phyloP scores from a whole-genome alignment of 37 sponge, comb jelly and placozoan species.

The Amphimedon queenslandica region DNA sequence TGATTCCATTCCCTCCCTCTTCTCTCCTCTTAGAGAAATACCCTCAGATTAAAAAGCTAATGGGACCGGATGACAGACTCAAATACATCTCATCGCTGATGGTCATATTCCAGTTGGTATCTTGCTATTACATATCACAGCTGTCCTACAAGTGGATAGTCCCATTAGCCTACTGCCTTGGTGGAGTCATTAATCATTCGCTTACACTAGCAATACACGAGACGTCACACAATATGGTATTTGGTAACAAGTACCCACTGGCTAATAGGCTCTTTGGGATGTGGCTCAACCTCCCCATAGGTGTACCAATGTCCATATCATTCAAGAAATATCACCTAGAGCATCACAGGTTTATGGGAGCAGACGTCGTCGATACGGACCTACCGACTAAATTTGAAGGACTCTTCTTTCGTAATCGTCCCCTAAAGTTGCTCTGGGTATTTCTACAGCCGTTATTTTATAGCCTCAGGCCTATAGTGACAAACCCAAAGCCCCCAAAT shows the following conservation, averaged over 20 bases:
- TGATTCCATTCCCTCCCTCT: no score
- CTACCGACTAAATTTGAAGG: constrained; percentile 89
- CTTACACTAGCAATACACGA: constrained; percentile 97
- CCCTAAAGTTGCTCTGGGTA: constrained; percentile 88
- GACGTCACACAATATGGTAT: constrained; percentile 91
- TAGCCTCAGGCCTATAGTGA: constrained; percentile 76
- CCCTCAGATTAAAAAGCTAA: constrained; percentile 94
- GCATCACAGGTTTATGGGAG: constrained; percentile 91
- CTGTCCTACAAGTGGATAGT: constrained; percentile 77
- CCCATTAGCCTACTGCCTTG: constrained; percentile 79
- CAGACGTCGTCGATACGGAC: constrained; percentile 84
- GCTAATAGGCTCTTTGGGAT: constrained; percentile 95
- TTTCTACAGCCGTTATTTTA: constrained; percentile 95
- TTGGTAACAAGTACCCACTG: constrained; percentile 80
- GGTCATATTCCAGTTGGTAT: constrained; percentile 88
- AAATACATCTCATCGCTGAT: constrained; percentile 81
- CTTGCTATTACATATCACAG: constrained; percentile 66
- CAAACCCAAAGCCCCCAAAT: constrained; percentile 82
- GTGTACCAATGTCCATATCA: constrained; percentile 90
- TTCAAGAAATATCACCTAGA: constrained; percentile 98
- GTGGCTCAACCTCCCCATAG: constrained; percentile 91
- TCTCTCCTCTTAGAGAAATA: constrained; percentile 78
- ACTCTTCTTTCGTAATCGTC: constrained; percentile 72
- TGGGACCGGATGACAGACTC: constrained; percentile 87
- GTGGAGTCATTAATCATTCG: constrained; percentile 94